Conservation (phyloP, 2,113 vertebrate genomes). For the Notarius quadriscutis region DNA sequence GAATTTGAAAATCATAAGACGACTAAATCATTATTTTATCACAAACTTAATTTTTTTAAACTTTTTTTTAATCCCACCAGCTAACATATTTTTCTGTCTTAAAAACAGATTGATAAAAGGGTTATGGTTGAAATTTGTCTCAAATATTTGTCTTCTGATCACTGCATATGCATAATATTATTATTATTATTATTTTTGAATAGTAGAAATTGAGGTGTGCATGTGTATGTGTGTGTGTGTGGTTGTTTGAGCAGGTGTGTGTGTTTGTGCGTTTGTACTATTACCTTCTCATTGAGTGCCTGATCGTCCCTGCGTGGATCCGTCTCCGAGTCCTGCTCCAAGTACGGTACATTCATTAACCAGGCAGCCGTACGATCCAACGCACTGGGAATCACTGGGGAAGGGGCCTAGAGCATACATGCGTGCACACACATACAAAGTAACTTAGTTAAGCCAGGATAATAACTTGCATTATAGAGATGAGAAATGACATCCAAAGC, state of each 20-base stretch:
- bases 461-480: too few species aligned
- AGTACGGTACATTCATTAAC: slow-evolving; percentile 97
- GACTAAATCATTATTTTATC: neutral
- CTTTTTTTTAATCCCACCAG: neutral
- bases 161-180: neutral
- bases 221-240: neutral
- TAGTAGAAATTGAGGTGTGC: neutral
- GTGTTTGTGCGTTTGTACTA: slow-evolving; percentile 15
- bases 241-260: neutral
- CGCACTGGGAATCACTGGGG: slow-evolving; percentile 97
- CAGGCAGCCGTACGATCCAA: slow-evolving; percentile 98
- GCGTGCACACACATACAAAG: slow-evolving; percentile 34
- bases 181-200: too few species aligned
- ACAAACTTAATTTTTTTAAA: neutral
- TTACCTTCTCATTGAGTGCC: slow-evolving; percentile 97
- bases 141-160: neutral
- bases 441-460: neutral
- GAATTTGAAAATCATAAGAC: neutral
- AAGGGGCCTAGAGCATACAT: slow-evolving; percentile 93
- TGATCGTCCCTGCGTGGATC: slow-evolving; percentile 96
- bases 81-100: neutral
- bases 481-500: too few species aligned
- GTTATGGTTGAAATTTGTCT: neutral
- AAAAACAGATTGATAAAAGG: neutral
- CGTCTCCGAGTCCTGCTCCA: slow-evolving; percentile 95